These are phyloP conservation scores for Oedothorax gibbosus DNA, from an alignment of 1,140 invertebrate genomes.

Conservation along the genomic window DNA sequence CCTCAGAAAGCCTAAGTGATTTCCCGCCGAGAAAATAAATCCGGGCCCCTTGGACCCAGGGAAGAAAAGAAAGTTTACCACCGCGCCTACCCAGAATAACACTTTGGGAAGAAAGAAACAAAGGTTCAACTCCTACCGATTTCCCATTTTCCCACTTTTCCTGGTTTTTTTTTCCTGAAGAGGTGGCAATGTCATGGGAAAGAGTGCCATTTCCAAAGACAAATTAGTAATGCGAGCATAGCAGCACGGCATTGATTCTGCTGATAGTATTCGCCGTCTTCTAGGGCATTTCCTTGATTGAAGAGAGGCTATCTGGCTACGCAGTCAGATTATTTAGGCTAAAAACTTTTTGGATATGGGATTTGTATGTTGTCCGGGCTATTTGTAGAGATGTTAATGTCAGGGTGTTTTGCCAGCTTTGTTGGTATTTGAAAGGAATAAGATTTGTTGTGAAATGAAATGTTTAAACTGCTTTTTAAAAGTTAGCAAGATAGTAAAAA, in stretches of 20 bases:
- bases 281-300: slow-evolving; percentile 45
- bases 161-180: slow-evolving; percentile 22
- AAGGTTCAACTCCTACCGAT: not conserved
- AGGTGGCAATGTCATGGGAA: slow-evolving; percentile 51
- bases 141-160: not conserved
- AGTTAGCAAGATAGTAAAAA: no score
- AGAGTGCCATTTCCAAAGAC: slow-evolving; percentile 45
- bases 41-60: not conserved
- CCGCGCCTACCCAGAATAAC: slow-evolving; percentile 16
- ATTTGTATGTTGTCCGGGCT: no score
- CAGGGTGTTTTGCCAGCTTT: no score
- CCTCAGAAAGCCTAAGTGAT: slow-evolving; percentile 1
- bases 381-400: no score
- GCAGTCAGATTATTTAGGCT: no score
- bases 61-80: slow-evolving; percentile 16
- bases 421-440: no score
- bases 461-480: no score
- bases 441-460: no score
- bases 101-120: slow-evolving; percentile 30
- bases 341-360: no score
- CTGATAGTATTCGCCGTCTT: slow-evolving; percentile 43
- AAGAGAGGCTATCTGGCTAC: slow-evolving; percentile 26
- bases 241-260: slow-evolving; percentile 40
- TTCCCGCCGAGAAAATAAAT: slow-evolving; percentile 26
- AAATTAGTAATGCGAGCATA: slow-evolving; percentile 50